Conservation (phyloP, 1,140 invertebrate genomes). For the Nephila pilipes region DNA sequence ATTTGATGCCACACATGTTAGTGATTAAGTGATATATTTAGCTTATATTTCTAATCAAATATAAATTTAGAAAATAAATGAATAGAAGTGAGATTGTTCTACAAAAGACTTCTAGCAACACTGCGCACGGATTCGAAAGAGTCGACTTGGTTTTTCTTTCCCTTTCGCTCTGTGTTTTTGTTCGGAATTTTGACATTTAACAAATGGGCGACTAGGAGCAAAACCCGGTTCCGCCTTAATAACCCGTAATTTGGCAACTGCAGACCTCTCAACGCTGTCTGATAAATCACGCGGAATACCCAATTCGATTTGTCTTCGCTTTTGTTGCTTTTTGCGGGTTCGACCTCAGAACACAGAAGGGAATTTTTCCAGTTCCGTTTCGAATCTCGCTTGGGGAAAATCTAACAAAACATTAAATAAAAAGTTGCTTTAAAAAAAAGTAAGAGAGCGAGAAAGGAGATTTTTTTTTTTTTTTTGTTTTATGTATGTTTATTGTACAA, state of each 20-base stretch:
- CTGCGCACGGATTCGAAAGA: neutral
- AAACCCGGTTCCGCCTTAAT: conserved; percentile 44
- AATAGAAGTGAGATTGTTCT: neutral
- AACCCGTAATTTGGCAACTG: conserved; percentile 50
- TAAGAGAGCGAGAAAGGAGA: neutral
- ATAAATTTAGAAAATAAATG: too few relatives aligned
- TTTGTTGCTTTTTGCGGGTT: neutral
- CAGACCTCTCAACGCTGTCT: conserved; percentile 2
- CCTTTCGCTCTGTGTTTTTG: neutral
- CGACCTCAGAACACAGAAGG: neutral
- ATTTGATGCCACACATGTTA: too few relatives aligned
- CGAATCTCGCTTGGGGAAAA: neutral
- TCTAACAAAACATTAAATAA: too few relatives aligned
- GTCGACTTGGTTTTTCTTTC: neutral
- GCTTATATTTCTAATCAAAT: neutral
- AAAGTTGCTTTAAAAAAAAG: neutral
- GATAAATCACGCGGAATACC: conserved; percentile 14
- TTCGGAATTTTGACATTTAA: conserved; percentile 22
- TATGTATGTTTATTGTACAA: too few relatives aligned
- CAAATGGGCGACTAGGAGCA: conserved; percentile 32
- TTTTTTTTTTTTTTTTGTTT: too few relatives aligned
- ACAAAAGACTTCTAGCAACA: neutral
- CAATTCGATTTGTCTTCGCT: conserved; percentile 21
- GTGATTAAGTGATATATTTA: neutral
- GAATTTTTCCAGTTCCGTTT: conserved; percentile 16